Evolutionary conservation across 2,888 invertebrate genomes (phyloP).

Genomic region (Trilocha varians): DNA sequence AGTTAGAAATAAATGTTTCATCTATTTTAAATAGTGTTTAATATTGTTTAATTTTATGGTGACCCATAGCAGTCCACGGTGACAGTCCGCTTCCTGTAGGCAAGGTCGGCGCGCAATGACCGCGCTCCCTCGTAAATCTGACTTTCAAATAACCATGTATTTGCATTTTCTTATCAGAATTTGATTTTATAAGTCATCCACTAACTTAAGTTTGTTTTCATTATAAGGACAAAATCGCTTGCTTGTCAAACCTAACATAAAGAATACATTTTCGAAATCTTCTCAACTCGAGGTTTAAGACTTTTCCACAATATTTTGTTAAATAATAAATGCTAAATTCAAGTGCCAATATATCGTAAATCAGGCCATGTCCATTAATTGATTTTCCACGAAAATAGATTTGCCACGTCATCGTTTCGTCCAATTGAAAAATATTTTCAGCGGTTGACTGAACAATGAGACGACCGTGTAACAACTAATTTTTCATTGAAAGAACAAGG

Average conservation of each 20-base stretch:
- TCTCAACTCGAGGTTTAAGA: too few species aligned
- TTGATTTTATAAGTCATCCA: neutral
- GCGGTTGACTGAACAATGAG: constrained; percentile 4
- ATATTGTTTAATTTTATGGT: too few species aligned
- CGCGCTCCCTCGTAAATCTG: constrained; percentile 21
- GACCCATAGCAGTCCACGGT: constrained; percentile 16
- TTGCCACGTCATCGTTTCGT: neutral
- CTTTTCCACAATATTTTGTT: too few species aligned
- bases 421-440: neutral
- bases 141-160: constrained; percentile 5
- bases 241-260: too few species aligned
- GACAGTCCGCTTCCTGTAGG: constrained; percentile 33
- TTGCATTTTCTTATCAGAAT: neutral
- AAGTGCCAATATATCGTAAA: too few species aligned
- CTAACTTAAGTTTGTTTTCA: too few species aligned
- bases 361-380: too few species aligned
- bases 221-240: too few species aligned
- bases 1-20: too few species aligned
- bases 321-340: too few species aligned
- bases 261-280: too few species aligned
- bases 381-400: neutral
- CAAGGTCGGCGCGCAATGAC: constrained; percentile 34
- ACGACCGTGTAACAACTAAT: neutral
- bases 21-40: constrained; percentile 13
- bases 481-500: neutral